These are phyloP conservation scores for Ormia ochracea DNA, from an alignment of 2,888 invertebrate species.

Conservation along the genomic window DNA sequence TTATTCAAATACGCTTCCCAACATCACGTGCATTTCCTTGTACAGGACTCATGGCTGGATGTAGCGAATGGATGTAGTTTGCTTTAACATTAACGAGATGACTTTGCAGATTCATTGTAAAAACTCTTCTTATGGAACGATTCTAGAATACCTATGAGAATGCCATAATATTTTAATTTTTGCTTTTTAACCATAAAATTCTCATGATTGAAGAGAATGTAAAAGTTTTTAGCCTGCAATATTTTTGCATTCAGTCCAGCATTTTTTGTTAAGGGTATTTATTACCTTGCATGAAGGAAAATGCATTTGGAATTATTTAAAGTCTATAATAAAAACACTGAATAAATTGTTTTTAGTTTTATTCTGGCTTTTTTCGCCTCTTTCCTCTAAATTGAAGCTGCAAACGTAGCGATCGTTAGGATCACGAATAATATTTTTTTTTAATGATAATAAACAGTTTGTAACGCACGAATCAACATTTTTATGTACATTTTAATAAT, in stretches of 20 bases:
- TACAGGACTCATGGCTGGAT: no score
- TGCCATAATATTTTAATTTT: background rate
- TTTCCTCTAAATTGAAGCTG: conserved; percentile 64
- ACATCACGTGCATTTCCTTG: no score
- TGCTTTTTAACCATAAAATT: no score
- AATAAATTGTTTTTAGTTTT: conserved; percentile 27
- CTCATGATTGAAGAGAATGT: background rate
- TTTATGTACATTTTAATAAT: conserved; percentile 47
- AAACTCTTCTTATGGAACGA: background rate
- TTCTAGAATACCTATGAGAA: background rate
- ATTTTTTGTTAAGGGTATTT: background rate
- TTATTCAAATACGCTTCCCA: no score
- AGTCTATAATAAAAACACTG: conserved; percentile 39
- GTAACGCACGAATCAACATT: conserved; percentile 60
- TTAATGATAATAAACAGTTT: conserved; percentile 77
- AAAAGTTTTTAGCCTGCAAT: background rate
- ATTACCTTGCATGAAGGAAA: background rate
- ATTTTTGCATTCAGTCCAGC: background rate
- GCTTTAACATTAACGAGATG: no score
- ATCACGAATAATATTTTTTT: conserved; percentile 76
- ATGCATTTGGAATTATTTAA: conserved; percentile 25
- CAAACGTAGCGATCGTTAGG: conserved; percentile 75
- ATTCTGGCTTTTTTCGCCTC: background rate
- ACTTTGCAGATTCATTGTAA: no score
- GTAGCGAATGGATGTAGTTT: no score